A percentile compares a stretch with the other conserved stretches of the same genome.
Conservation (phyloP, 2,113 vertebrate genomes). For the Tragulus kanchil region DNA sequence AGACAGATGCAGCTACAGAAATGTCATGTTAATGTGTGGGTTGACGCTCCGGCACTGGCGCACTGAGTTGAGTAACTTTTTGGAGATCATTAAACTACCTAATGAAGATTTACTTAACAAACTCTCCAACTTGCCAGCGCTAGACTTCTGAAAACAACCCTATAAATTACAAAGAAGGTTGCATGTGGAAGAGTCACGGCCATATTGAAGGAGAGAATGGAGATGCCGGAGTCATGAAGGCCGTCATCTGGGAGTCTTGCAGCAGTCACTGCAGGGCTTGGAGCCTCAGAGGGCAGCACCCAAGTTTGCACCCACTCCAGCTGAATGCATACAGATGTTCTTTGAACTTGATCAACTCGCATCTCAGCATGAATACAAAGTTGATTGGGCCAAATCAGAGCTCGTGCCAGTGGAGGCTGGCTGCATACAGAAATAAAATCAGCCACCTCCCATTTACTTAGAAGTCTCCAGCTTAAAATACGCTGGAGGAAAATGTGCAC, state of each 20-base stretch:
- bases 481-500: slow-evolving; percentile 58
- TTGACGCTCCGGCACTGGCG: not conserved
- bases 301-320: slow-evolving; percentile 51
- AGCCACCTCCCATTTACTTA: slow-evolving; percentile 79
- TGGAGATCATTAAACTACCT: slow-evolving; percentile 48
- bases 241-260: not conserved
- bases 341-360: slow-evolving; percentile 69
- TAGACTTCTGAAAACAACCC: slow-evolving; percentile 6
- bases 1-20: not conserved
- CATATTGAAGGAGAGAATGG: not conserved
- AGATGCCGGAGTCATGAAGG: not conserved
- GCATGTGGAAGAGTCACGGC: not conserved
- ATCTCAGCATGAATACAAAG: slow-evolving; percentile 76
- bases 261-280: not conserved
- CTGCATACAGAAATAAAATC: slow-evolving; percentile 76
- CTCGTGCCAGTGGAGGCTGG: slow-evolving; percentile 69
- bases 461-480: slow-evolving; percentile 73
- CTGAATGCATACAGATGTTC: slow-evolving; percentile 74
- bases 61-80: not conserved
- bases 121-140: not conserved
- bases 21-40: not conserved
- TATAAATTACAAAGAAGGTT: slow-evolving; percentile 22
- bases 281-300: not conserved
- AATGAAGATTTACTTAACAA: slow-evolving; percentile 61
- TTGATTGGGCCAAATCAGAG: slow-evolving; percentile 80